Percentiles rank a stretch among this genome's conserved stretches.
phyloP scores from a whole-genome alignment of 2,797 vertebrate species.

The Syncerus caffer region DNA sequence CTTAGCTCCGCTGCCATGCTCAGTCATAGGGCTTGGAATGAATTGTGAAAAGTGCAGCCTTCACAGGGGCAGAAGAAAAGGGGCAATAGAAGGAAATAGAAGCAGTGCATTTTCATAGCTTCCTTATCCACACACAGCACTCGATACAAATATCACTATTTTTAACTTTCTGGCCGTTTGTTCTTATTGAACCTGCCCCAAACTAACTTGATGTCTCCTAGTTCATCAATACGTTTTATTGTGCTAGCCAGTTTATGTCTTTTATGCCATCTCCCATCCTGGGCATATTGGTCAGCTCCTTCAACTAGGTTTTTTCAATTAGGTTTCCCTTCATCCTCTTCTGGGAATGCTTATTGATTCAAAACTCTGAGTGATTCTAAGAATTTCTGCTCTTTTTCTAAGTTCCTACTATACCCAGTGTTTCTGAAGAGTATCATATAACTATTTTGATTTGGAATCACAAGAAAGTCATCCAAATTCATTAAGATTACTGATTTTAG shows the following conservation, averaged over 20 bases:
- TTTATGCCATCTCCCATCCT: not conserved
- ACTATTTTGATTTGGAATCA: conserved; percentile 23
- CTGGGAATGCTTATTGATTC: not conserved
- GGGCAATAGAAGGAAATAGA: not conserved
- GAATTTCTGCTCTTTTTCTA: not conserved
- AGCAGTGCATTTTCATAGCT: not conserved
- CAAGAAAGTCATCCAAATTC: not conserved
- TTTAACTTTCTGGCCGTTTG: not conserved
- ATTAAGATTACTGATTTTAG: conserved; percentile 3
- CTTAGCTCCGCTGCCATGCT: not conserved
- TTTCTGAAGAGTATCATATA: not conserved
- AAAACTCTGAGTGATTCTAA: not conserved
- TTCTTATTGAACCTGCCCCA: not conserved
- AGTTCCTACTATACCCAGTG: not conserved
- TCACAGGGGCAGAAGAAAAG: not conserved
- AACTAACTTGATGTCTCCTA: not conserved
- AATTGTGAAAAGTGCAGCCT: not conserved
- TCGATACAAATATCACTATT: not conserved
- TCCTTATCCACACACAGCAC: not conserved
- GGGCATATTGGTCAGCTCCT: not conserved
- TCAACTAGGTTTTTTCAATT: not conserved
- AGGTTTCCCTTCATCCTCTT: not conserved
- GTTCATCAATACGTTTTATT: not conserved
- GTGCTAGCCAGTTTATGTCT: not conserved
- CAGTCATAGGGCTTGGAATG: not conserved